These are phyloP conservation scores for Meloidogyne floridensis DNA, from an alignment of 1,140 invertebrate species.

Conservation along the genomic window DNA sequence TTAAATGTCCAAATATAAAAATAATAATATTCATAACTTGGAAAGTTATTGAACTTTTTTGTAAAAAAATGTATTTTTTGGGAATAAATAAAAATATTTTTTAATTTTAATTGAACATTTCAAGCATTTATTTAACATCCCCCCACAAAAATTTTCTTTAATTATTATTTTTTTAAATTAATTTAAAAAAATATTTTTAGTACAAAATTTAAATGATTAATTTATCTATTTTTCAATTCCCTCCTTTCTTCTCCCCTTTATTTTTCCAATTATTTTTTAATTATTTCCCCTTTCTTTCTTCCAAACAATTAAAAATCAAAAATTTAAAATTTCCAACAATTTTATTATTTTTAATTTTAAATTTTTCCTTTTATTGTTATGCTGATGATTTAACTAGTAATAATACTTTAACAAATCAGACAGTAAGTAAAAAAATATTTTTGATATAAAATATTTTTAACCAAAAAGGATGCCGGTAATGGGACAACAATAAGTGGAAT, in stretches of 20 bases:
- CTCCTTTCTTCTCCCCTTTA: background rate
- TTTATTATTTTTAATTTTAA: background rate
- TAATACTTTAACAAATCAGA: background rate
- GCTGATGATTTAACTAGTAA: slow-evolving; percentile 4
- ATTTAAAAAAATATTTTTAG: background rate
- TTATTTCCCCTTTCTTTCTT: background rate
- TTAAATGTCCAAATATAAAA: background rate
- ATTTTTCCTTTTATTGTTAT: background rate
- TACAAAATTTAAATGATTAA: background rate
- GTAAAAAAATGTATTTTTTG: too few relatives aligned
- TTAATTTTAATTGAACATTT: too few relatives aligned
- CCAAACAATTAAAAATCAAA: background rate
- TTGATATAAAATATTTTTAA: too few relatives aligned
- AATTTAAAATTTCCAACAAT: background rate
- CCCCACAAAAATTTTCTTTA: background rate
- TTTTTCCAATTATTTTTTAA: background rate
- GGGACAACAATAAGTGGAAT: too few relatives aligned
- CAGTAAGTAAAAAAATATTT: too few relatives aligned
- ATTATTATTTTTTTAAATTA: background rate
- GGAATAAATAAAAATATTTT: too few relatives aligned
- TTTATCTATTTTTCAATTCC: background rate
- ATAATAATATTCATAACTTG: background rate
- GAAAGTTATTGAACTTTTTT: background rate
- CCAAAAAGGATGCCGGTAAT: too few relatives aligned
- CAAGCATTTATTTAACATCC: too few relatives aligned